These are phyloP conservation scores for Halichoeres trimaculatus DNA, from an alignment of 2,113 vertebrate genomes.

Conservation along the genomic window DNA sequence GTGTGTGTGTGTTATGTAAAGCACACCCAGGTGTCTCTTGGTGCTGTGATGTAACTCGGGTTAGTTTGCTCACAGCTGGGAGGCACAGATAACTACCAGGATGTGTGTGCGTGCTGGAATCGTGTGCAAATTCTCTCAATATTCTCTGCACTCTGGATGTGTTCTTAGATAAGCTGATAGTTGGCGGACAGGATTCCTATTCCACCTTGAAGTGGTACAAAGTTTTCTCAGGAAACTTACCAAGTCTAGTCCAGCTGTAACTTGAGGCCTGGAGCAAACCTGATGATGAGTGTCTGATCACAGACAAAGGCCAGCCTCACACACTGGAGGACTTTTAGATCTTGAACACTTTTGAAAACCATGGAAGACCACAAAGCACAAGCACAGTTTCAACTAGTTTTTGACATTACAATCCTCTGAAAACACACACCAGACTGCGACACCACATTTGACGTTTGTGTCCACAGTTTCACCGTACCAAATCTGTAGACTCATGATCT, in stretches of 20 bases:
- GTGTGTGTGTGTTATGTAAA: constrained; percentile 53
- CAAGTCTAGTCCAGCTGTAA: constrained; percentile 21
- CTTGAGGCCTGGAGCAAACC: neutral
- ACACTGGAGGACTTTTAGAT: too few relatives aligned
- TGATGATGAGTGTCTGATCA: constrained; percentile 2
- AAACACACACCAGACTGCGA: too few relatives aligned
- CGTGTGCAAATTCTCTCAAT: constrained; percentile 26
- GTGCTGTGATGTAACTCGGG: constrained; percentile 56
- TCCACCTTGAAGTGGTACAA: constrained; percentile 48
- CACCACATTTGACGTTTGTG: too few relatives aligned
- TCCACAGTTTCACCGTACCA: too few relatives aligned
- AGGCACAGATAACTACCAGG: constrained; percentile 54
- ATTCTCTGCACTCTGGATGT: constrained; percentile 33
- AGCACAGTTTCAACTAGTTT: too few relatives aligned
- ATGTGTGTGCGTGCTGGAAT: constrained; percentile 7
- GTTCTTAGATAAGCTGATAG: constrained; percentile 51
- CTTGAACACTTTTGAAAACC: too few relatives aligned
- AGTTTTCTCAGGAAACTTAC: constrained; percentile 33
- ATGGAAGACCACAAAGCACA: too few relatives aligned
- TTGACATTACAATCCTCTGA: too few relatives aligned
- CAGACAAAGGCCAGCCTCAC: too few relatives aligned
- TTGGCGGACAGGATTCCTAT: constrained; percentile 31
- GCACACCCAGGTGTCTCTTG: constrained; percentile 61
- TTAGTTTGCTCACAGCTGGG: constrained; percentile 55
- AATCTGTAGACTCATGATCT: too few relatives aligned